Evolutionary conservation across 1,140 invertebrate species (phyloP), one percentile per base, ranked within the genome.

Genomic region (Berghia stephanieae): DNA sequence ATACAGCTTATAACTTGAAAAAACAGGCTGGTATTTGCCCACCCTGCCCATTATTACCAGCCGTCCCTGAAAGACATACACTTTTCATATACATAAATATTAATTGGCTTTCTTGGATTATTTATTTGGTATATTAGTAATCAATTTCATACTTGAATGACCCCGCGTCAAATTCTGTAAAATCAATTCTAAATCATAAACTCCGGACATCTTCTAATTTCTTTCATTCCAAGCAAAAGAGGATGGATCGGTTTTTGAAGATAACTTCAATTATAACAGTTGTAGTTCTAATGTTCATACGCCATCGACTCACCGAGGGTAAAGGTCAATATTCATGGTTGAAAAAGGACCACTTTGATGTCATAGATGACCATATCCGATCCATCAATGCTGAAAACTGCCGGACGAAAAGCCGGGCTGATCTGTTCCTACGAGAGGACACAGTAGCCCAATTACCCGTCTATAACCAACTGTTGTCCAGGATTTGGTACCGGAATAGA

Each of bases 401-500:
- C 87, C 93, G 92, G 72, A 95, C 97, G 75, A 94, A 95, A 82
- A 94, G 95, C 83, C 88, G 94, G n/a, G 92, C 92, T 34, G 94
- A 97, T 82, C 89, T 99, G 77, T 72, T 81, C 27, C 89, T 99
- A 77, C 94, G 95, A 0, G 90, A 92, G 49, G 94, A 96, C 80
- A 91, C 94, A 0, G 94, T 99, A 0, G 96, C 96, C 0, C 96
- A 99, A 87, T 91, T 96, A 69, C 97, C 97, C 0, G 95, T 97
- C 84, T 96, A 98, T 75, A 98, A 98, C 89, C 95, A 97, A 86
- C 93, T 99, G 63, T 96, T 97, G 83, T 81, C 77, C 71, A 80
- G 78, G 55, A 96, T 96, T 0, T 93, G 98, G n/a, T 98, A 98
- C 85, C 95, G 95, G 0, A 99, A 99, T 89, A 92, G 98, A 78